Base-by-base conservation (phyloP, 2,888 invertebrate species). In the Euclidia mi region DNA sequence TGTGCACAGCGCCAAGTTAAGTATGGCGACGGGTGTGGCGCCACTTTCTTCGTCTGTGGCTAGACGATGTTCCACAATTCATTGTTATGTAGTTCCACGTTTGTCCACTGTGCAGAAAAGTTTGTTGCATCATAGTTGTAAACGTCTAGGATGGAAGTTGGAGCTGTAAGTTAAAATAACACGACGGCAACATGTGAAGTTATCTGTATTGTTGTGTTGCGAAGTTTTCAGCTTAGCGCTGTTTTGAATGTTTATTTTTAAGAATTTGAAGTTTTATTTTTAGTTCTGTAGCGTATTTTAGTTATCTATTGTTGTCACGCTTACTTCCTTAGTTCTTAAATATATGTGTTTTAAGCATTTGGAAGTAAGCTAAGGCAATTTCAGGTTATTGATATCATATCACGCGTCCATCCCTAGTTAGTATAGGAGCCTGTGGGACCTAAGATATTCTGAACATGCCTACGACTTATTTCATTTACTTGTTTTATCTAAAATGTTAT, bases 91-190 rank as follows among this genome's bases (percentile, higher is more conserved):
- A 32, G 14, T 15, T 14, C 14, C 2, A 14, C 6, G 1, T 14
- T 34, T 15, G 34, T 34, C 14, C 34, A 14, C 34, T 2, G 12
- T 9, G 2, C 1, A 29, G 9, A n/a, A 1, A 29, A 29, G n/a
- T 29, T 29, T 29, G 29, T n/a, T 29, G 9, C 18, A 28, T 14
- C 20, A 25, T 25, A 25, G n/a, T 66, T 64, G 56, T 53, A 49
- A 17, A 56, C 55, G 52, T 47, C 31, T n/a, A 37, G 44, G 55
- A 41, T 15, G 32, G 42, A 10, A 29, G 29, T 17, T 12, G 25
- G 35, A 46, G 51, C 57, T 32, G n/a, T 2, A 29, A 47, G 42
- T 35, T 53, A 69, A 69, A 62, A 73, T 56, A 56, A 46, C 25
- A 47, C 38, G 49, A 52, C 56, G 44, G 47, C 59, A 25, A 45